Percentiles rank a stretch among this genome's conserved stretches.
Evolutionary conservation across 2,888 invertebrate genomes (phyloP).

Genomic region (Acrocera orbiculus): DNA sequence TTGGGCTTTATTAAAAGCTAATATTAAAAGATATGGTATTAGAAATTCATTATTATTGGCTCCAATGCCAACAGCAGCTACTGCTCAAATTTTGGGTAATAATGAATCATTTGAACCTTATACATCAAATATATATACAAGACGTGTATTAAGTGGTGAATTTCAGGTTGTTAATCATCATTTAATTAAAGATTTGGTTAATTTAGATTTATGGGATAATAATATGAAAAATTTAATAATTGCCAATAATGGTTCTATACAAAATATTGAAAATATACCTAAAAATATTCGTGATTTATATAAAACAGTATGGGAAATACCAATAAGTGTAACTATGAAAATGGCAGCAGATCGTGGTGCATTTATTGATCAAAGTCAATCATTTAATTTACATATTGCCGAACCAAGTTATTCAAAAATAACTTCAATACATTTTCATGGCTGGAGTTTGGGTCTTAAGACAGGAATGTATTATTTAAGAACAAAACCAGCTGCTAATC

Average conservation of each 20-base stretch:
- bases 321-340: constrained; percentile 71
- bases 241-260: constrained; percentile 75
- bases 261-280: constrained; percentile 61
- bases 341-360: constrained; percentile 93
- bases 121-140: constrained; percentile 82
- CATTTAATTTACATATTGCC: constrained; percentile 85
- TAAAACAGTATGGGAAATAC: constrained; percentile 89
- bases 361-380: constrained; percentile 92
- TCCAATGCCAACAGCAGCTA: constrained; percentile 94
- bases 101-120: constrained; percentile 93
- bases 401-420: constrained; percentile 75
- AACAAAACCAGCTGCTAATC: constrained; percentile 80
- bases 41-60: constrained; percentile 79
- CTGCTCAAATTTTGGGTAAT: constrained; percentile 91
- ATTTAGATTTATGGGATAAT: constrained; percentile 76
- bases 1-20: constrained; percentile 61
- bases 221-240: constrained; percentile 84
- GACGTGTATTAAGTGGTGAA: constrained; percentile 81
- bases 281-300: constrained; percentile 65
- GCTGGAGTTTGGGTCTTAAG: constrained; percentile 88
- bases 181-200: constrained; percentile 72
- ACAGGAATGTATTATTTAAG: constrained; percentile 94
- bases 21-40: constrained; percentile 69
- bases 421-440: constrained; percentile 90
- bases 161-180: constrained; percentile 90